Percentiles rank a stretch among this genome's conserved stretches.
phyloP scores from a whole-genome alignment of 2,888 invertebrate species.

The Eledona agricola region DNA sequence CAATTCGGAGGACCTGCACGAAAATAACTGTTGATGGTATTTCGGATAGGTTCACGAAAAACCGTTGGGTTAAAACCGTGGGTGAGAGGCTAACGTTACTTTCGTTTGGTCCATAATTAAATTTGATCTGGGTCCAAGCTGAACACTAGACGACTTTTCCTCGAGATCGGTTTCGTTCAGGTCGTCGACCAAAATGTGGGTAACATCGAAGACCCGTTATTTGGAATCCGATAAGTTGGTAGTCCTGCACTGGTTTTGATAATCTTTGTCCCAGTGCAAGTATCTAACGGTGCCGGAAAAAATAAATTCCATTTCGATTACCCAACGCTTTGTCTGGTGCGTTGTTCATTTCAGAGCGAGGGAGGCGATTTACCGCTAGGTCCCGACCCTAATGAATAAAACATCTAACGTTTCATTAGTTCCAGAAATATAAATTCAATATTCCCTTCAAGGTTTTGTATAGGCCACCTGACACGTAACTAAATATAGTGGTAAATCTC shows the following conservation, averaged over 20 bases:
- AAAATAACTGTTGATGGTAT: slow-evolving; percentile 28
- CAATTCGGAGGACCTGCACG: slow-evolving; percentile 21
- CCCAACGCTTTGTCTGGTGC: slow-evolving; percentile 10
- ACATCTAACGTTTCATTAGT: slow-evolving; percentile 38
- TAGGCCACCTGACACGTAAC: slow-evolving; percentile 46
- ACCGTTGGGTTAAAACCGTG: slow-evolving; percentile 15
- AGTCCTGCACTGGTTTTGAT: slow-evolving; percentile 29
- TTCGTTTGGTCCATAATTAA: slow-evolving; percentile 17
- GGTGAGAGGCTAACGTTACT: slow-evolving; percentile 29
- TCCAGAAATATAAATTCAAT: slow-evolving; percentile 31
- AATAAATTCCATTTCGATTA: slow-evolving; percentile 58
- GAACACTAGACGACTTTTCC: slow-evolving; percentile 41
- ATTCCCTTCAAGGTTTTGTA: slow-evolving; percentile 37
- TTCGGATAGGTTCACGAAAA: slow-evolving; percentile 18
- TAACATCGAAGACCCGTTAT: slow-evolving; percentile 59
- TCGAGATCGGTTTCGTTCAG: slow-evolving; percentile 48
- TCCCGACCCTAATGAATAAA: slow-evolving; percentile 31
- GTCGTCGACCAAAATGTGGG: slow-evolving; percentile 60
- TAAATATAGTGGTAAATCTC: slow-evolving; percentile 39
- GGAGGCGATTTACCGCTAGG: slow-evolving; percentile 43
- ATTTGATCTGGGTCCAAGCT: too few relatives aligned
- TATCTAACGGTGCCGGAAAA: slow-evolving; percentile 55
- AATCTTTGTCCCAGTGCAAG: slow-evolving; percentile 46
- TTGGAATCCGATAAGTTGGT: slow-evolving; percentile 49
- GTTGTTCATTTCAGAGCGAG: slow-evolving; percentile 27